phyloP scores from a whole-genome alignment of 2,113 vertebrate genomes.

The Odobenus rosmarus region DNA sequence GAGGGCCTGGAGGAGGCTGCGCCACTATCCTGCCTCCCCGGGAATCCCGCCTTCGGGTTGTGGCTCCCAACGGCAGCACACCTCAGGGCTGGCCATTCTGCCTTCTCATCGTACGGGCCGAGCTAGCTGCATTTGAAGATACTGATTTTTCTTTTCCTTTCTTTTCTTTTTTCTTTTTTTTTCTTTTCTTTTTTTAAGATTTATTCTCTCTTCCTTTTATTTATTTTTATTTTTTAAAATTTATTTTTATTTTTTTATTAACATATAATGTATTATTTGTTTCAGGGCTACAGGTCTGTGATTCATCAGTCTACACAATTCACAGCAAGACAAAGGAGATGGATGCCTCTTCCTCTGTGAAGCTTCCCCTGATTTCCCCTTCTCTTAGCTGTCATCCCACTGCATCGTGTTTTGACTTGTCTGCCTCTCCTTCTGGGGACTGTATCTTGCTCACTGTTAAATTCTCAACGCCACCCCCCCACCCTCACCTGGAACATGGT shows the following conservation, averaged over 20 bases:
- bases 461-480: background rate
- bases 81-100: background rate
- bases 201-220: no score
- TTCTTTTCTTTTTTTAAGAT: no score
- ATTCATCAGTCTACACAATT: background rate
- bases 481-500: background rate
- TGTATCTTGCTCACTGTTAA: background rate
- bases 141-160: background rate
- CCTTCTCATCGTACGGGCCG: background rate
- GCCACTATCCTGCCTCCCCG: fast-evolving
- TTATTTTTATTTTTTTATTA: no score
- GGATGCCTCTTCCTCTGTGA: background rate
- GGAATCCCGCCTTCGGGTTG: fast-evolving
- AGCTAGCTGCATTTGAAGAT: background rate
- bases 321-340: background rate
- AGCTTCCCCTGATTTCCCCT: background rate
- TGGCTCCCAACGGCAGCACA: background rate
- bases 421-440: background rate
- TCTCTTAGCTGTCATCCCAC: background rate
- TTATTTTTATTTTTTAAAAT: no score
- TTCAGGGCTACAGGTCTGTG: no score
- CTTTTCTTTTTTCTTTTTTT: no score
- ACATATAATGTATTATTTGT: no score
- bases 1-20: fast-evolving
- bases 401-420: no score